phyloP scores from a whole-genome alignment of 53 echinoderm and acorn worm genomes.

The Henricia sp. region DNA sequence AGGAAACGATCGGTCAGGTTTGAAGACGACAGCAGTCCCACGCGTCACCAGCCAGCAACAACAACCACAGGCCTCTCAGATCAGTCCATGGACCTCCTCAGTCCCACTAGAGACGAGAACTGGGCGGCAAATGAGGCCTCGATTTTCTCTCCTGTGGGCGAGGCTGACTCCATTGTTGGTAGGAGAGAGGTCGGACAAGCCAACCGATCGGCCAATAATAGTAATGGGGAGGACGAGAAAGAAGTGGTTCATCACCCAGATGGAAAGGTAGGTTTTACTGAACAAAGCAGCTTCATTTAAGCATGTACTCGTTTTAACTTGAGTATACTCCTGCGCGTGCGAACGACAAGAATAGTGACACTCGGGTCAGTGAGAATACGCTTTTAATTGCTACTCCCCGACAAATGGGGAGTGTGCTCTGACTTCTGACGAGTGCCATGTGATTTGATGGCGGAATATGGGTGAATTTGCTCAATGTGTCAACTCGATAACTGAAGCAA shows the following conservation, averaged over 20 bases:
- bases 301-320: too few species aligned
- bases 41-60: not conserved
- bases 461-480: too few species aligned
- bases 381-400: too few species aligned
- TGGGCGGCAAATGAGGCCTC: constrained; percentile 7
- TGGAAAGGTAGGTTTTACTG: constrained; percentile 76
- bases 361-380: too few species aligned
- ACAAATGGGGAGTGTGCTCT: too few species aligned
- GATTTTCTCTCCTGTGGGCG: not conserved
- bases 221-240: constrained; percentile 48
- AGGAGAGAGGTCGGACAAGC: constrained; percentile 2
- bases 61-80: not conserved
- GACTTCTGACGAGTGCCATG: too few species aligned
- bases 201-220: constrained; percentile 38
- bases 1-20: constrained; percentile 60
- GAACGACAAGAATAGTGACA: too few species aligned
- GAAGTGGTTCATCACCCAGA: constrained; percentile 87
- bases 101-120: constrained; percentile 2
- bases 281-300: too few species aligned
- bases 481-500: too few species aligned
- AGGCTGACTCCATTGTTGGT: constrained; percentile 18
- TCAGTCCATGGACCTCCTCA: constrained; percentile 27
- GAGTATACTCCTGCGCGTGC: too few species aligned
- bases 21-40: constrained; percentile 10
- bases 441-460: too few species aligned